phyloP scores from a whole-genome alignment of 2,888 invertebrate species.

The Cheiracanthium punctorium region DNA sequence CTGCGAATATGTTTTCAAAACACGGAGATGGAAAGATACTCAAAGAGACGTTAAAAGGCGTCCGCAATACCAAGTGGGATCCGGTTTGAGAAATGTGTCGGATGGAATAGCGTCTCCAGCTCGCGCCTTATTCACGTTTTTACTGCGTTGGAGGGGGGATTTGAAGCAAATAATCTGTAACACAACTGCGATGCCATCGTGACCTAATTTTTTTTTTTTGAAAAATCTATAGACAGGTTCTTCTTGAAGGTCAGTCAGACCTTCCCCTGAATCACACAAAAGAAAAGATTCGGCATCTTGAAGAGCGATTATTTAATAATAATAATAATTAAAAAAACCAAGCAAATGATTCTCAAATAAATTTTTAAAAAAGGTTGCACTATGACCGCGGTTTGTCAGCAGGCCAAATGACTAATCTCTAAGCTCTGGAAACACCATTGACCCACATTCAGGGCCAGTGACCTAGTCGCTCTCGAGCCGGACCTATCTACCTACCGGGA shows the following conservation, averaged over 20 bases:
- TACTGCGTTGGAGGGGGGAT: neutral
- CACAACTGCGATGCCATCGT: neutral
- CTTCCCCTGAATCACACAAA: neutral
- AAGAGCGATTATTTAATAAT: too few relatives aligned
- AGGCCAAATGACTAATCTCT: neutral
- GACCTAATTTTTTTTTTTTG: neutral
- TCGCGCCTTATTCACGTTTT: neutral
- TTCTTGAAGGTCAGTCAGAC: too few relatives aligned
- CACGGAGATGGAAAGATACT: too few relatives aligned
- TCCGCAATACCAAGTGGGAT: too few relatives aligned
- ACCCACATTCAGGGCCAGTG: slow-evolving; percentile 39
- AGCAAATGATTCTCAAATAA: too few relatives aligned
- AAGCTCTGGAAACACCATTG: slow-evolving; percentile 15
- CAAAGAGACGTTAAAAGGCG: too few relatives aligned
- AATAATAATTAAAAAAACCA: too few relatives aligned
- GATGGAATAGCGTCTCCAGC: too few relatives aligned
- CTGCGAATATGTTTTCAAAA: too few relatives aligned
- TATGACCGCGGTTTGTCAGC: neutral
- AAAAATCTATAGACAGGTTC: too few relatives aligned
- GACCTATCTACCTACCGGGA: neutral
- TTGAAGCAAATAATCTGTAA: neutral
- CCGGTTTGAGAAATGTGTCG: too few relatives aligned
- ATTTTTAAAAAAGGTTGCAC: too few relatives aligned
- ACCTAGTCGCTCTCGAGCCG: slow-evolving; percentile 24
- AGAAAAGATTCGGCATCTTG: neutral